Conservation (phyloP, 2,113 vertebrate genomes). For the Psittacula cyanocephala region DNA sequence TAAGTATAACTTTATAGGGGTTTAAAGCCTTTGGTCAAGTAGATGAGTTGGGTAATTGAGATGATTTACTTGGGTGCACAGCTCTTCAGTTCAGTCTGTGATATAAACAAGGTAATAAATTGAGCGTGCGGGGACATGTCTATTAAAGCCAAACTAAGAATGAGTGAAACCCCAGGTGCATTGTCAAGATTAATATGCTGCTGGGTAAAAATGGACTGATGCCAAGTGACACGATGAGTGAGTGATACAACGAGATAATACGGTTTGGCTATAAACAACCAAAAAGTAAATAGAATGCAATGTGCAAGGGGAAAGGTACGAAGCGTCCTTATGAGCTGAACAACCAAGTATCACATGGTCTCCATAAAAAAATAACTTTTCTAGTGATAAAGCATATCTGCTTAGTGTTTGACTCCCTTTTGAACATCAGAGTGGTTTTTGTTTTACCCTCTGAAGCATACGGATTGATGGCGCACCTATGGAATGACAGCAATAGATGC, state of each 20-base stretch:
- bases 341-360: background rate
- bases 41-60: background rate
- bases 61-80: background rate
- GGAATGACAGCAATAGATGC: background rate
- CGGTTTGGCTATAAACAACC: slow-evolving; percentile 8
- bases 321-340: background rate
- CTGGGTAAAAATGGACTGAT: background rate
- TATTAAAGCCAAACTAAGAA: background rate
- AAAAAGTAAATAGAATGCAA: background rate
- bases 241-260: background rate
- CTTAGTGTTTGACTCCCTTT: background rate
- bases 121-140: background rate
- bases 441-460: background rate
- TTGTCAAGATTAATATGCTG: background rate
- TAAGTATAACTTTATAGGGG: background rate
- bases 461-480: background rate
- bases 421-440: background rate
- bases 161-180: background rate
- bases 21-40: background rate
- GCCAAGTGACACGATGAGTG: background rate
- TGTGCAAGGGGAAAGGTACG: background rate
- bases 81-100: background rate
- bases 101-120: background rate
- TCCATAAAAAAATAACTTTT: background rate
- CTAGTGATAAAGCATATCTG: background rate